Evolutionary conservation across 2,113 vertebrate species (phyloP).

Genomic region (Naja naja): DNA sequence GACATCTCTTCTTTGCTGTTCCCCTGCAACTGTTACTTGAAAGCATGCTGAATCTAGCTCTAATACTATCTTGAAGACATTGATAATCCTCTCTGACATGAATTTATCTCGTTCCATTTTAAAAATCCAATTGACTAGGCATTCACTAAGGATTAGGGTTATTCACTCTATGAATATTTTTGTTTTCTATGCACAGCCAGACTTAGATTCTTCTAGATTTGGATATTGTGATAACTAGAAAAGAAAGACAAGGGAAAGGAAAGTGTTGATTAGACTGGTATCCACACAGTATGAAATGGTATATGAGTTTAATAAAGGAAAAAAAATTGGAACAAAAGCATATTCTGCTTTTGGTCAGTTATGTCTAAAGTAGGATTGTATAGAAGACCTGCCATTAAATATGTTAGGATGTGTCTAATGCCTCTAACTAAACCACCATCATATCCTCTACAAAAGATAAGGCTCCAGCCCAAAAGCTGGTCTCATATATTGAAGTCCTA

Average conservation of each 20-base stretch:
- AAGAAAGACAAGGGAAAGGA: background rate
- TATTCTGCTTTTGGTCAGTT: background rate
- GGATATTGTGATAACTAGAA: background rate
- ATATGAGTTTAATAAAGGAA: background rate
- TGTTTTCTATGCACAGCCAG: background rate
- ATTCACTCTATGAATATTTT: background rate
- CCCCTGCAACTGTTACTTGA: background rate
- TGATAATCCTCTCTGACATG: background rate
- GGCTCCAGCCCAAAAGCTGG: background rate
- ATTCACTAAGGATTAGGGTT: background rate
- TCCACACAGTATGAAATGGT: background rate
- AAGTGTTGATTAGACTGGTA: background rate
- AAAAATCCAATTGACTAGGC: background rate
- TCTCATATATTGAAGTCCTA: background rate
- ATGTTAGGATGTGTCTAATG: background rate
- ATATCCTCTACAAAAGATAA: background rate
- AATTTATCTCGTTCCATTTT: background rate
- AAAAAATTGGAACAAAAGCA: background rate
- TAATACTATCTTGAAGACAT: background rate
- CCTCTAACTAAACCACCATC: background rate
- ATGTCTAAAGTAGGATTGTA: background rate
- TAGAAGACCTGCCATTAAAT: background rate
- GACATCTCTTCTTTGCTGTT: background rate
- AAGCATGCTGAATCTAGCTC: background rate
- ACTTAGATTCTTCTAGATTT: background rate